phyloP scores from a whole-genome alignment of 2,113 vertebrate species.

The Alces alces region DNA sequence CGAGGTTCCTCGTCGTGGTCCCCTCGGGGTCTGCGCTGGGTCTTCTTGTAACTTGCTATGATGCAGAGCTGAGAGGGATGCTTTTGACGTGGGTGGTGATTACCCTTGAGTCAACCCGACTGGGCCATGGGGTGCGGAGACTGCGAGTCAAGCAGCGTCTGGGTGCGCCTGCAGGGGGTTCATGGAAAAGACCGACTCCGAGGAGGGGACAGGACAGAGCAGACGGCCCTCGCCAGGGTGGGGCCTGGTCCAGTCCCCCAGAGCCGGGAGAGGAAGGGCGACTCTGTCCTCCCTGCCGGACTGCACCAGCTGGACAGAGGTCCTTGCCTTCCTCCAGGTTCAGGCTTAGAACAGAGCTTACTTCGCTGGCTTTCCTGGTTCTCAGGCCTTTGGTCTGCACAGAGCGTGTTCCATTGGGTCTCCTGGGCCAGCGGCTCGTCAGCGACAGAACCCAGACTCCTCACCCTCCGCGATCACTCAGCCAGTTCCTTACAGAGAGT shows the following conservation, averaged over 20 bases:
- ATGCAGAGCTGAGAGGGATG: not conserved
- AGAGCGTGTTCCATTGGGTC: fast-evolving
- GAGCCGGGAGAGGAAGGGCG: not conserved
- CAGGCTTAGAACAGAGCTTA: fast-evolving
- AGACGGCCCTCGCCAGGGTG: fast-evolving
- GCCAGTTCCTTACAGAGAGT: not conserved
- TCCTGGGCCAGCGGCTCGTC: not conserved
- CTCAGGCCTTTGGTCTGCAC: not conserved
- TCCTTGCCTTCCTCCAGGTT: too few relatives aligned
- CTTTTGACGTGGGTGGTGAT: not conserved
- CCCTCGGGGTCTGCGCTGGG: fast-evolving
- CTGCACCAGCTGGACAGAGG: fast-evolving
- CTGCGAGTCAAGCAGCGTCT: fast-evolving
- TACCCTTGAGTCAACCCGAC: fast-evolving
- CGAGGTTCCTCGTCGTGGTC: fast-evolving
- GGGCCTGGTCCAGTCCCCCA: fast-evolving
- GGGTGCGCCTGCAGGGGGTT: fast-evolving
- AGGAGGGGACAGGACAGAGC: fast-evolving
- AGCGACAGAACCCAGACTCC: fast-evolving
- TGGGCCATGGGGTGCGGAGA: fast-evolving
- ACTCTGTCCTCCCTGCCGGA: fast-evolving
- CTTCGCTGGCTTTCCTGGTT: fast-evolving
- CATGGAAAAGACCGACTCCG: fast-evolving
- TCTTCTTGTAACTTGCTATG: too few relatives aligned
- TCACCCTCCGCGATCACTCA: fast-evolving